A percentile compares a stretch with the other conserved stretches of the same genome.
Conservation (phyloP, 2,888 invertebrate species). For the Leptopilina drosophilae region DNA sequence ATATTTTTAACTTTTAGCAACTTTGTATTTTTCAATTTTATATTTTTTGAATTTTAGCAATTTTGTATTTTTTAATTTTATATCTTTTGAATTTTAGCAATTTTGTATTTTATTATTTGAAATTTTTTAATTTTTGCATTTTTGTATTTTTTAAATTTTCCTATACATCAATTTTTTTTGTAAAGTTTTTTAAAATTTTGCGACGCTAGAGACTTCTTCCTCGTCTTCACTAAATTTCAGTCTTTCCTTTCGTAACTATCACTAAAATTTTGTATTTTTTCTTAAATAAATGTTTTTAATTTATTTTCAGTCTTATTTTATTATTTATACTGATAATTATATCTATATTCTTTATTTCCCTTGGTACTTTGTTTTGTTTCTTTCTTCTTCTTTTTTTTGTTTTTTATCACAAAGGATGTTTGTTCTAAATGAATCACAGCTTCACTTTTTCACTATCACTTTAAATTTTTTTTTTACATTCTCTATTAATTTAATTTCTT, state of each 20-base stretch:
- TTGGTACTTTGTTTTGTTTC: not conserved
- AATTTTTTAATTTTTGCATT: too few species aligned
- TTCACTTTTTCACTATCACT: slow-evolving; percentile 4
- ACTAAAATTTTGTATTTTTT: not conserved
- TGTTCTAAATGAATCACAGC: not conserved
- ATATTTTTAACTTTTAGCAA: too few species aligned
- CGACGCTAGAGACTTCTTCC: too few species aligned
- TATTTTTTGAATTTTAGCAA: too few species aligned
- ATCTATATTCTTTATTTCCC: not conserved
- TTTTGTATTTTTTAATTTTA: too few species aligned
- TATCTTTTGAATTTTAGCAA: too few species aligned
- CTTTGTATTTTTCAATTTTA: too few species aligned
- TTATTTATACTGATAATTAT: not conserved
- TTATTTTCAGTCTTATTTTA: not conserved
- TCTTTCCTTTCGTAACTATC: not conserved
- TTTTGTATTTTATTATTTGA: too few species aligned
- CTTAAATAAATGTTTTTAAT: too few species aligned
- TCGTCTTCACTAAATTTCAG: not conserved
- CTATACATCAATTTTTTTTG: too few species aligned
- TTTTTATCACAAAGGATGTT: slow-evolving; percentile 6
- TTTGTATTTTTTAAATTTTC: too few species aligned
- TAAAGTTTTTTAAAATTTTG: too few species aligned
- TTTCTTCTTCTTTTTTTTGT: not conserved
- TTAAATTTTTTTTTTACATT: not conserved
- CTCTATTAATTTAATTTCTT: not conserved